Percentiles rank a stretch among this genome's conserved stretches.
Conservation (phyloP, 1,140 invertebrate species). For the Euwallacea similis region DNA sequence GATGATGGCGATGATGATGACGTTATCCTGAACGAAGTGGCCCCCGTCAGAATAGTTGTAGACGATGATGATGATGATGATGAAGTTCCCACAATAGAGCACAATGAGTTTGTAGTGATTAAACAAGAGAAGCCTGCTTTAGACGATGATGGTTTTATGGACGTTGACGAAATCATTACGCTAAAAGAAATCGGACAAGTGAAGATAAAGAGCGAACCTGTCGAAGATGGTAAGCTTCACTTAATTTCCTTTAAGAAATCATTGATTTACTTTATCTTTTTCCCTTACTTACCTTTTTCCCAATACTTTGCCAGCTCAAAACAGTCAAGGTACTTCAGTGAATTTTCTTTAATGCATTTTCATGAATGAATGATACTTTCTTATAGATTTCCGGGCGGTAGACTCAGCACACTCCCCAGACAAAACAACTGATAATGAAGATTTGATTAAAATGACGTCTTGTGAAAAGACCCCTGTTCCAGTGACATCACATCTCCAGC, state of each 20-base stretch:
- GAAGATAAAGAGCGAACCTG: constrained; percentile 62
- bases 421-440: too few species aligned
- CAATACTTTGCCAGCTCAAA: too few species aligned
- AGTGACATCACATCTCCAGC: constrained; percentile 64
- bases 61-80: constrained; percentile 56
- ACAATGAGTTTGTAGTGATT: constrained; percentile 15
- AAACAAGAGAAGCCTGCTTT: constrained; percentile 52
- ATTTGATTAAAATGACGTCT: too few species aligned
- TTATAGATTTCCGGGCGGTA: too few species aligned
- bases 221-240: constrained; percentile 58
- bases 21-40: constrained; percentile 59
- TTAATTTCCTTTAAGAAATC: neutral
- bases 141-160: constrained; percentile 54
- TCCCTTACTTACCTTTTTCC: too few species aligned
- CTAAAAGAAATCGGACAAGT: constrained; percentile 52
- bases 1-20: constrained; percentile 57
- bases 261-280: too few species aligned
- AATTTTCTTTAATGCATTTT: too few species aligned
- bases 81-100: constrained; percentile 50
- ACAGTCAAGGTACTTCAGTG: too few species aligned
- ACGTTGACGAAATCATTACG: constrained; percentile 47
- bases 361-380: too few species aligned
- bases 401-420: too few species aligned
- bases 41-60: constrained; percentile 54
- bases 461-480: too few species aligned